These are phyloP conservation scores for Grapholita molesta DNA, from an alignment of 1,140 invertebrate species.

Conservation along the genomic window DNA sequence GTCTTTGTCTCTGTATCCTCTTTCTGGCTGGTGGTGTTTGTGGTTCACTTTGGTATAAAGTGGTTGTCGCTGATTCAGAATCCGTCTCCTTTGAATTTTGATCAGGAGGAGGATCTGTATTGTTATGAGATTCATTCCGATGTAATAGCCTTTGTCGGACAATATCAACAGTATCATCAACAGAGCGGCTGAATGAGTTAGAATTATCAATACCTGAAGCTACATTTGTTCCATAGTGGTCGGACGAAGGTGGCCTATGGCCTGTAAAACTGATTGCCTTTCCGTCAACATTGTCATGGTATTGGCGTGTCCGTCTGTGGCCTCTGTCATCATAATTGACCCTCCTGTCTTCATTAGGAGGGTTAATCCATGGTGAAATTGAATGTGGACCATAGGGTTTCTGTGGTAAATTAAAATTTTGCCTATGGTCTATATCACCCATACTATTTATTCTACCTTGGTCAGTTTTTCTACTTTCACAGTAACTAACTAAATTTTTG, in stretches of 20 bases:
- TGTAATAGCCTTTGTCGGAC: slow-evolving; percentile 55
- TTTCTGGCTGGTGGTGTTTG: slow-evolving; percentile 32
- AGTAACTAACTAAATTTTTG: slow-evolving; percentile 30
- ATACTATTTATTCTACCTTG: slow-evolving; percentile 47
- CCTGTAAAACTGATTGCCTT: slow-evolving; percentile 40
- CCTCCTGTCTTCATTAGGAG: slow-evolving; percentile 28
- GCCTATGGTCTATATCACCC: slow-evolving; percentile 60
- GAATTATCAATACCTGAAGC: slow-evolving; percentile 51
- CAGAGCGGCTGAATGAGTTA: slow-evolving; percentile 56
- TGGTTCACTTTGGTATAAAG: slow-evolving; percentile 2
- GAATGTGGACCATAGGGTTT: slow-evolving; percentile 19
- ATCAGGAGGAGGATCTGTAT: not conserved
- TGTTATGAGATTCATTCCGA: slow-evolving; percentile 36
- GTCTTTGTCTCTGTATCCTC: slow-evolving; percentile 40
- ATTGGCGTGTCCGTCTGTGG: slow-evolving; percentile 27
- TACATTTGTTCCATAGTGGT: slow-evolving; percentile 60
- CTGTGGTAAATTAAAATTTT: slow-evolving; percentile 19
- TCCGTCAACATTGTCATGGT: slow-evolving; percentile 26
- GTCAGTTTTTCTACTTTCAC: slow-evolving; percentile 33
- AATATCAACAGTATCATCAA: slow-evolving; percentile 69
- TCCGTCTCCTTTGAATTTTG: not conserved
- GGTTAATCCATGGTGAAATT: slow-evolving; percentile 36
- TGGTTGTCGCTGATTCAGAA: not conserved
- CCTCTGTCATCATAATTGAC: slow-evolving; percentile 35
- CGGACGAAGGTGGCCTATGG: slow-evolving; percentile 65